Base-by-base conservation (phyloP, 2,888 invertebrate species). In the Standfussiana lucernea region DNA sequence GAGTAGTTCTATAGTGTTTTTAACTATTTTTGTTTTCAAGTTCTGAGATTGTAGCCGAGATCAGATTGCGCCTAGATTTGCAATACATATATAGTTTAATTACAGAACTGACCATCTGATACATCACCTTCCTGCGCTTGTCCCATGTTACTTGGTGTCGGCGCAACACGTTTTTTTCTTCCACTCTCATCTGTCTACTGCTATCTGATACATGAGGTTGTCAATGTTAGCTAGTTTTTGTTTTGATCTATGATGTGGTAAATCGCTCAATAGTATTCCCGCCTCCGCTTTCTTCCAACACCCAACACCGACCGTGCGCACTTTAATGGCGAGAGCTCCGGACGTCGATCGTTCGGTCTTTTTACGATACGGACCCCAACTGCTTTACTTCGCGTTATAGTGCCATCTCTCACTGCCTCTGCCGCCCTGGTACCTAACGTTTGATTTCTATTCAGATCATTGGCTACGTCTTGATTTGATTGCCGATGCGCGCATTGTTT, bases 281-380 rank as follows among this genome's bases (percentile, higher is more conserved):
- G 77, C 77, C 74, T 1, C 32, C 61, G 64, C 73, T 71, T 53
- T 10, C 75, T 1, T 8, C 76, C 45, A 72, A 77, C 24, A 50
- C 88, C 79, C 72, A 61, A 75, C 73, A 77, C 84, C 89, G 89
- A 91, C 89, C 90, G 89, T 90, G 87, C 86, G 89, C 87, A 89
- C 90, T 92, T 93, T 93, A 92, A 92, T 92, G 90, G 87, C 75
- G 85, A 84, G 80, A 91, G 88, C 89, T 86, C 86, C 88, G 87
- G 87, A 88, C 86, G 86, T 84, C 86, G 89, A 88, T 86, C 89
- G 89, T 88, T 89, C 88, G 86, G 90, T 89, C 87, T 87, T 89
- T 92, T 92, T 92, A 92, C 92, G 92, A 91, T 91, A 91, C 88
- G 84, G 90, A 89, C 88, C 88, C 83, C 86, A 80, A 83, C 83